These are phyloP conservation scores for Zaprionus lachaisei DNA, from an alignment of 1,140 invertebrate genomes.

Conservation along the genomic window DNA sequence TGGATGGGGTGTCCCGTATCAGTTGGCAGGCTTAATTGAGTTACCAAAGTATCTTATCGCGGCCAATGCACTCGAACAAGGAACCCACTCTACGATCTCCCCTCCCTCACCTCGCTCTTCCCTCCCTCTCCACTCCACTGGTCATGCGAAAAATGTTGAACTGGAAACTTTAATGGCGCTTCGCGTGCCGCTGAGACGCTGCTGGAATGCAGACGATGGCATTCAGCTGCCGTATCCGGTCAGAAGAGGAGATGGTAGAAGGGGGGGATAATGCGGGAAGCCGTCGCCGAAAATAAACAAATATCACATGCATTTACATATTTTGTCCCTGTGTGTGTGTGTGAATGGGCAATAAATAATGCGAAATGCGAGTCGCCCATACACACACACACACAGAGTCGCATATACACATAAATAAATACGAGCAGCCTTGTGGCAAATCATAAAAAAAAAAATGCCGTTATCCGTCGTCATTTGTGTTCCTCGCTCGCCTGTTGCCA, in stretches of 20 bases:
- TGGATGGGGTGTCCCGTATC: slow-evolving; percentile 21
- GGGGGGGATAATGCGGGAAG: neutral
- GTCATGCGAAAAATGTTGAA: slow-evolving; percentile 19
- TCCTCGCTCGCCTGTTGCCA: slow-evolving; percentile 42
- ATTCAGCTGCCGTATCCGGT: neutral
- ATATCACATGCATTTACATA: slow-evolving; percentile 49
- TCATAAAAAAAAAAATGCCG: slow-evolving; percentile 72
- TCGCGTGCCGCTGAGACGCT: slow-evolving; percentile 38
- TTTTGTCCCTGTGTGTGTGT: slow-evolving; percentile 5
- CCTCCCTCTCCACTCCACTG: neutral
- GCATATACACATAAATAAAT: slow-evolving; percentile 7
- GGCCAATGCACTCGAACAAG: slow-evolving; percentile 62
- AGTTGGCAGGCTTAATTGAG: slow-evolving; percentile 66
- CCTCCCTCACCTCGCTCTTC: neutral
- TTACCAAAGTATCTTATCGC: slow-evolving; percentile 74
- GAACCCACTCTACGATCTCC: neutral
- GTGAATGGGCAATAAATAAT: slow-evolving; percentile 66
- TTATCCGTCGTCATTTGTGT: slow-evolving; percentile 37
- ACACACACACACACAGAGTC: neutral
- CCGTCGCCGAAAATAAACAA: slow-evolving; percentile 43
- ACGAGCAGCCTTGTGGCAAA: slow-evolving; percentile 38
- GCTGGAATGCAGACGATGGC: slow-evolving; percentile 23
- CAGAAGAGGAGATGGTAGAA: neutral
- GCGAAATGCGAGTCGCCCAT: slow-evolving; percentile 39
- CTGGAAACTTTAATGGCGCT: slow-evolving; percentile 58